phyloP scores from a whole-genome alignment of 1,140 invertebrate genomes.

The Ctenoplectra terminalis region DNA sequence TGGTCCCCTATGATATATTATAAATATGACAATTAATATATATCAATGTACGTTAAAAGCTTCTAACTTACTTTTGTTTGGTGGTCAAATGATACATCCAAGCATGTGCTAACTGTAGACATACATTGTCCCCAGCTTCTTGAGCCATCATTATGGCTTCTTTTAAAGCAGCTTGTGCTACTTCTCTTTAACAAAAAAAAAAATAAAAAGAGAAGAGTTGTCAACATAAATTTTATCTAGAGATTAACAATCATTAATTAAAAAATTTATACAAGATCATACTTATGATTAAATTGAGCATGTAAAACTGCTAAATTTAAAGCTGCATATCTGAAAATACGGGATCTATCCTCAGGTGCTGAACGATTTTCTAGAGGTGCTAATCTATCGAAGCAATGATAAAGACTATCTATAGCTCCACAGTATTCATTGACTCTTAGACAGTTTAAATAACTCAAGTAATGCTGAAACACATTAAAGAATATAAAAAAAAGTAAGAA shows the following conservation, averaged over 20 bases:
- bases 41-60: slow-evolving; percentile 19
- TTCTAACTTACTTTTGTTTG: slow-evolving; percentile 78
- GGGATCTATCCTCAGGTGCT: slow-evolving; percentile 86
- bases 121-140: slow-evolving; percentile 92
- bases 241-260: neutral
- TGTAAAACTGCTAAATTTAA: slow-evolving; percentile 94
- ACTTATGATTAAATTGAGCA: slow-evolving; percentile 93
- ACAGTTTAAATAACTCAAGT: slow-evolving; percentile 95
- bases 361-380: slow-evolving; percentile 83
- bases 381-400: slow-evolving; percentile 93
- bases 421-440: slow-evolving; percentile 93
- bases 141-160: slow-evolving; percentile 95
- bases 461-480: slow-evolving; percentile 88
- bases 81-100: slow-evolving; percentile 89
- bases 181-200: slow-evolving; percentile 84
- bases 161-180: slow-evolving; percentile 90
- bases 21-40: too few relatives aligned
- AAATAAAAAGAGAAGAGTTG: neutral
- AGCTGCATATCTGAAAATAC: slow-evolving; percentile 93
- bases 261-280: slow-evolving; percentile 70
- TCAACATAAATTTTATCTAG: neutral
- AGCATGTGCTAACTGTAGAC: slow-evolving; percentile 92
- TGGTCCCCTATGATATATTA: slow-evolving; percentile 68
- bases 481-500: slow-evolving; percentile 9
- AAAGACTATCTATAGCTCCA: slow-evolving; percentile 91